phyloP scores from a whole-genome alignment of 2,113 vertebrate genomes.

The Campylomormyrus tamandua region DNA sequence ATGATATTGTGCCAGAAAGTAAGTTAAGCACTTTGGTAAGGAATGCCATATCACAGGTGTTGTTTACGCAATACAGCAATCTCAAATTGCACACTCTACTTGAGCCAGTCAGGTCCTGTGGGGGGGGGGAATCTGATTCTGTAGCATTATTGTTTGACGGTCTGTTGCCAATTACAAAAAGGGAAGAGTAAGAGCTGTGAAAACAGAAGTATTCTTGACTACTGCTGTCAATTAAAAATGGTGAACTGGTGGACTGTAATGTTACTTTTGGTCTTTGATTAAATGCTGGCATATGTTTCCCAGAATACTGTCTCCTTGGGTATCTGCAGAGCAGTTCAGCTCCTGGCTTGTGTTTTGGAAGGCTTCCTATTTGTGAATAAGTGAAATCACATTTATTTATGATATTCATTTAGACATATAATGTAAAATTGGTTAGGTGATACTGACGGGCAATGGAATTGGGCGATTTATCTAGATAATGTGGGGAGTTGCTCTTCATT shows the following conservation, averaged over 20 bases:
- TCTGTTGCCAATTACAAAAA: slow-evolving; percentile 21
- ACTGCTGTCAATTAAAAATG: slow-evolving; percentile 42
- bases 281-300: background rate
- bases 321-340: slow-evolving; percentile 15
- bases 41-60: background rate
- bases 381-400: background rate
- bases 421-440: background rate
- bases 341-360: slow-evolving; percentile 9
- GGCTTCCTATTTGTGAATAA: slow-evolving; percentile 8
- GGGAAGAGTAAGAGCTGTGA: slow-evolving; percentile 25
- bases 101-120: slow-evolving; percentile 19
- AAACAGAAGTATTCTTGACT: slow-evolving; percentile 23
- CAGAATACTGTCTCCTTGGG: background rate
- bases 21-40: background rate
- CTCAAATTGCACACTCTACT: background rate
- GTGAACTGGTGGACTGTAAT: slow-evolving; percentile 26
- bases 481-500: background rate
- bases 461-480: background rate
- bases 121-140: slow-evolving; percentile 16
- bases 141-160: slow-evolving; percentile 11
- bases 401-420: background rate
- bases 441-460: background rate
- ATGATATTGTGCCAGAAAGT: background rate
- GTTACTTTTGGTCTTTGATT: slow-evolving; percentile 29
- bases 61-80: background rate